Evolutionary conservation across 1,140 invertebrate genomes (phyloP), one percentile per base, ranked within the genome.

Genomic region (Philopotamus ludificatus): DNA sequence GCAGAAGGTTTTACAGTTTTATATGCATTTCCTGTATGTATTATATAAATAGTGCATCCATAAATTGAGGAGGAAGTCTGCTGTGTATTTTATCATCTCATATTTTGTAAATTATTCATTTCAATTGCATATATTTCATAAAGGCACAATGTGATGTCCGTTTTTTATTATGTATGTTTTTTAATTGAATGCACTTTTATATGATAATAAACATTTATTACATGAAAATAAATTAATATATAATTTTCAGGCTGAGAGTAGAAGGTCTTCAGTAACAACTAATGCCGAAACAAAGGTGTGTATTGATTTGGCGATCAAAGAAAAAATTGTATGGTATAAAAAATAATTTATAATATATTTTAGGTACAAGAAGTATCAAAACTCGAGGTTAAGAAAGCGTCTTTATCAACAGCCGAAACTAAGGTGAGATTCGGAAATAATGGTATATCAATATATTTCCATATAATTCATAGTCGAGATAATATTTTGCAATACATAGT

Each of bases 171-270:
- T 7, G 20, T 53, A 53, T 25, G 22, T 21, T 39, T 20, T 39
- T 20, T 57, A 42, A 20, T 20, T 22, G 20, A 57, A 39, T 28
- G 18, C 15, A 18, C 18, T 1, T 57, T 34, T 57, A 45, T 47
- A 25, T 60, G 28, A 47, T 60, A 15, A 9, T 51, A 21, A 44
- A n/a, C n/a, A n/a, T n/a, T n/a, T n/a, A n/a, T n/a, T n/a, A n/a
- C n/a, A n/a, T n/a, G n/a, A n/a, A n/a, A n/a, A n/a, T n/a, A n/a
- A n/a, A n/a, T n/a, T n/a, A n/a, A n/a, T n/a, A n/a, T n/a, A n/a
- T n/a, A n/a, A n/a, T n/a, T n/a, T n/a, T n/a, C 55, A 70, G 68
- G 42, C 60, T 34, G 68, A 70, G 34, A 70, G 68, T 23, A 63
- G 68, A 39, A 64, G 64, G 8, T 59, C 63, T 4, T 70, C 68